Evolutionary conservation across 2,113 vertebrate genomes (phyloP).

Genomic region (Zapus hudsonius): DNA sequence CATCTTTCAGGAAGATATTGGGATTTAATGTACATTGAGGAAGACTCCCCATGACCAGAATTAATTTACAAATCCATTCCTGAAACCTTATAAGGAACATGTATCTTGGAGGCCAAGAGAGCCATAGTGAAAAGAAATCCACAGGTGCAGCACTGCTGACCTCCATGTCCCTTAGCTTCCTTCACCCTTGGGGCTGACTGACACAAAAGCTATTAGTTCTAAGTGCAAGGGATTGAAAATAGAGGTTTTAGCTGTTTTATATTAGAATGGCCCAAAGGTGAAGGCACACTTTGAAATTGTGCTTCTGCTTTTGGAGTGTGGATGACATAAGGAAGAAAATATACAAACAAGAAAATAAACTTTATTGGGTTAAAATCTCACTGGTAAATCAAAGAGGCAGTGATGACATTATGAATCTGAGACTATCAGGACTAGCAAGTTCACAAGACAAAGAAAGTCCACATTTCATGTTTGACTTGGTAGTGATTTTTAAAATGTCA

Average conservation of each 20-base stretch:
- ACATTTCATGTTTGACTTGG: neutral
- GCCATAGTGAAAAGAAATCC: neutral
- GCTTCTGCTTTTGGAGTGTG: conserved; percentile 48
- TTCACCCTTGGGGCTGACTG: conserved; percentile 3
- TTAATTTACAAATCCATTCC: neutral
- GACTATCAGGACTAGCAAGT: neutral
- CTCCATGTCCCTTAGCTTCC: neutral
- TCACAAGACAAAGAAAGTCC: neutral
- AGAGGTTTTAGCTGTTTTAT: conserved; percentile 34
- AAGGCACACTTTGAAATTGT: conserved; percentile 10
- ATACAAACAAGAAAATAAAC: conserved; percentile 44
- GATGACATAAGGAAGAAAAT: neutral
- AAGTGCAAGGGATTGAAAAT: conserved; percentile 39
- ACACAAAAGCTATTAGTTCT: conserved; percentile 27
- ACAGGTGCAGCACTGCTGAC: conserved; percentile 47
- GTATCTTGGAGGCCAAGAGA: neutral
- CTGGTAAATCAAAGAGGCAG: neutral
- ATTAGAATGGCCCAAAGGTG: neutral
- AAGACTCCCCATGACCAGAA: neutral
- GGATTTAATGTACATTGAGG: neutral
- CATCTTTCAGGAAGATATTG: conserved; percentile 19
- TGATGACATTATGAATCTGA: neutral
- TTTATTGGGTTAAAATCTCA: conserved; percentile 53
- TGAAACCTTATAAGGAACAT: conserved; percentile 4
- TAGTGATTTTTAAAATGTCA: neutral